Conservation (phyloP, 2,113 vertebrate genomes). For the Pygoscelis antarcticus region DNA sequence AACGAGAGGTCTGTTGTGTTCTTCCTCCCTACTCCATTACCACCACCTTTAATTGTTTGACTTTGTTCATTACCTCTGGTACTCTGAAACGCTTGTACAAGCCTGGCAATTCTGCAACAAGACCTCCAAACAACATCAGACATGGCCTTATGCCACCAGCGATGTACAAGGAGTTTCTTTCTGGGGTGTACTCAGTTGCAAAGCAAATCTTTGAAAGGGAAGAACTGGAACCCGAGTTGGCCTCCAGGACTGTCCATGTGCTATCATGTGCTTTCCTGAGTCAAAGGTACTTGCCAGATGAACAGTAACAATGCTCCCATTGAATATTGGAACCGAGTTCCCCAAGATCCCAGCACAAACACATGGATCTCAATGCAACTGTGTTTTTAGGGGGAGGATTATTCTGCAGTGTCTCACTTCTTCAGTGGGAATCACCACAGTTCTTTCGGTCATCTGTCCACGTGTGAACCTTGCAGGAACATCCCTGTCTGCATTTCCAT, state of each 20-base stretch:
- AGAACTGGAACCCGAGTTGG: not conserved
- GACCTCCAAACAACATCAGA: not conserved
- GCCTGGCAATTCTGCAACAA: not conserved
- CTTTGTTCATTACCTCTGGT: not conserved
- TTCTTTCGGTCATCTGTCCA: not conserved
- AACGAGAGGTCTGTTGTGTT: accelerated
- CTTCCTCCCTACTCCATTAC: not conserved
- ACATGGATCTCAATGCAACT: not conserved
- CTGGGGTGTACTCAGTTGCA: not conserved
- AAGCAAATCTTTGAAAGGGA: not conserved
- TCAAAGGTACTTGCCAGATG: not conserved
- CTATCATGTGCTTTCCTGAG: not conserved
- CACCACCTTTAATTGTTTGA: not conserved
- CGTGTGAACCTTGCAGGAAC: not conserved
- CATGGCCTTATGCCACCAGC: not conserved
- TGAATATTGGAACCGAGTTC: not conserved
- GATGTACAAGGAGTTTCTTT: not conserved
- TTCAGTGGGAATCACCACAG: not conserved
- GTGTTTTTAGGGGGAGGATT: not conserved
- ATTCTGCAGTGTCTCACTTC: not conserved
- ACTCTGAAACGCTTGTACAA: not conserved
- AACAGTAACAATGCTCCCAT: accelerated
- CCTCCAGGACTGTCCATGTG: not conserved
- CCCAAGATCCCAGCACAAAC: not conserved
- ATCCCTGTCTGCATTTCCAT: not conserved